phyloP scores from a whole-genome alignment of 2,113 vertebrate genomes.

The Tor tambroides region DNA sequence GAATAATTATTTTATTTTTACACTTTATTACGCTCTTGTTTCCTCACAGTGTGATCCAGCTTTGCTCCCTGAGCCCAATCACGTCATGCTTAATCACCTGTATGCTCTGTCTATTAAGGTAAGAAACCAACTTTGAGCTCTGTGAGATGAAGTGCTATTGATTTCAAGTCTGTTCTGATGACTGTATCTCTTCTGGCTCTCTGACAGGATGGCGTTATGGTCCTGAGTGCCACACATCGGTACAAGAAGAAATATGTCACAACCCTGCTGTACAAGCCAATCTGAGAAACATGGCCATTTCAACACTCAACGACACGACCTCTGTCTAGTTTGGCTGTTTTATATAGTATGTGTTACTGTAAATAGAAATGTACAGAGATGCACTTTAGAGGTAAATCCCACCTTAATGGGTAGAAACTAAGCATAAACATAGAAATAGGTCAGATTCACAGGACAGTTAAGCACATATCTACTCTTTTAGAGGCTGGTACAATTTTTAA shows the following conservation, averaged over 20 bases:
- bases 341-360: slow-evolving; percentile 15
- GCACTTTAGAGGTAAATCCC: slow-evolving; percentile 8
- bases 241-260: slow-evolving; percentile 99
- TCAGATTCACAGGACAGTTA: neutral
- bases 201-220: slow-evolving; percentile 93
- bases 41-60: slow-evolving; percentile 90
- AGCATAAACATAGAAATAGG: neutral
- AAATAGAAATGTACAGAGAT: slow-evolving; percentile 13
- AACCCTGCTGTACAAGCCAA: slow-evolving; percentile 84
- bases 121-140: slow-evolving; percentile 54
- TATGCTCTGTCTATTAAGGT: slow-evolving; percentile 98
- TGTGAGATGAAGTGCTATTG: neutral
- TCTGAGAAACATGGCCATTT: slow-evolving; percentile 65
- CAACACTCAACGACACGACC: neutral
- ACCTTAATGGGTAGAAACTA: neutral
- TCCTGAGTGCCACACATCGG: slow-evolving; percentile 95
- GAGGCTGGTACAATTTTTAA: neutral
- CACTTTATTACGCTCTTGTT: neutral
- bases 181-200: slow-evolving; percentile 5
- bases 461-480: neutral
- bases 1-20: neutral
- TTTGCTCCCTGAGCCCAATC: slow-evolving; percentile 94
- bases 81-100: slow-evolving; percentile 98
- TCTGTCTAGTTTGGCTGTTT: neutral
- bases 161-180: slow-evolving; percentile 8